phyloP scores from a whole-genome alignment of 2,797 vertebrate species.

The Buceros bicornis region DNA sequence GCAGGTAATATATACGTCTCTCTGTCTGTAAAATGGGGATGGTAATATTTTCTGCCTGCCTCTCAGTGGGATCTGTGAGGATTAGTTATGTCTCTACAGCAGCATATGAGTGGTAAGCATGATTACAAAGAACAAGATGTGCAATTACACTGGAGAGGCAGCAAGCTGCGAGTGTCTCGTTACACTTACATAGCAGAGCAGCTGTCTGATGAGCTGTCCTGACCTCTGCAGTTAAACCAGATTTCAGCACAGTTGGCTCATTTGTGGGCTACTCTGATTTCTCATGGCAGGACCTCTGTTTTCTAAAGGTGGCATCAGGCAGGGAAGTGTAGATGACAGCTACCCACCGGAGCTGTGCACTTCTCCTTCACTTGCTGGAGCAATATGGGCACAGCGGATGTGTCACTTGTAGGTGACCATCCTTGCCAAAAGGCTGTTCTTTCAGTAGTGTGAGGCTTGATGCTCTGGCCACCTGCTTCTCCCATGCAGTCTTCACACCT shows the following conservation, averaged over 20 bases:
- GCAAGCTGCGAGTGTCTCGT: conserved; percentile 43
- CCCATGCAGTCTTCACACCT: not conserved
- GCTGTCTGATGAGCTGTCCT: conserved; percentile 58
- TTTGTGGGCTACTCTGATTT: conserved; percentile 21
- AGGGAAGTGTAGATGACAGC: not conserved
- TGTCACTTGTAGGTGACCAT: not conserved
- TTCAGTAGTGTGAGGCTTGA: not conserved
- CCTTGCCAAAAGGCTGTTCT: not conserved
- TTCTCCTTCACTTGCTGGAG: not conserved
- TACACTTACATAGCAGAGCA: conserved; percentile 26
- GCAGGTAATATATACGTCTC: not conserved
- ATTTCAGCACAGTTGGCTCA: conserved; percentile 64
- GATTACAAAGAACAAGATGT: conserved; percentile 55
- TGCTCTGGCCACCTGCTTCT: not conserved
- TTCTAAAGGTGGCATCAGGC: not conserved
- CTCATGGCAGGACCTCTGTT: not conserved
- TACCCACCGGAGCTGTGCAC: not conserved
- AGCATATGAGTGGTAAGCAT: not conserved
- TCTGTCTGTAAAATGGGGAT: not conserved
- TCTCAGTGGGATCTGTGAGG: conserved; percentile 35
- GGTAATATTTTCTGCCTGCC: not conserved
- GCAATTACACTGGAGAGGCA: conserved; percentile 43
- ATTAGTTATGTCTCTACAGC: conserved; percentile 27
- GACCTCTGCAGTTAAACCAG: conserved; percentile 39
- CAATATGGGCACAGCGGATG: not conserved